Percentiles rank a stretch among this genome's conserved stretches.
These are phyloP conservation scores for Drosophila cyrtoloma DNA, from an alignment of 2,888 invertebrate species.

Conservation along the genomic window DNA sequence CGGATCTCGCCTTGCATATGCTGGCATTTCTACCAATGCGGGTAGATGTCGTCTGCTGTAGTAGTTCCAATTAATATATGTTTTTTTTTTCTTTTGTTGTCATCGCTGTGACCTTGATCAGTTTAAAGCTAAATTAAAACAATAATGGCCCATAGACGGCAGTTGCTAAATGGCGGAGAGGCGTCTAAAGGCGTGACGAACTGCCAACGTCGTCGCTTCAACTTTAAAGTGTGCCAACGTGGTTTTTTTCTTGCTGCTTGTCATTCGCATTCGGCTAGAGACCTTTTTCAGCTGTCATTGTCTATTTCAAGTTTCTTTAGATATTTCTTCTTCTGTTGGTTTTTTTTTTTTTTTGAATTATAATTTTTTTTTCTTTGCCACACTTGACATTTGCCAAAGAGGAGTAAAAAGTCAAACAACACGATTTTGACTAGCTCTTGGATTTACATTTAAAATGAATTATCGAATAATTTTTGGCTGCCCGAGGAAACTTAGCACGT, in stretches of 20 bases:
- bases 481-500: constrained; percentile 55
- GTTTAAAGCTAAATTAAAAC: constrained; percentile 68
- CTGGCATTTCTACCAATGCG: constrained; percentile 30
- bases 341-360: not conserved
- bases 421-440: constrained; percentile 37
- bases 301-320: constrained; percentile 61
- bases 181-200: constrained; percentile 76
- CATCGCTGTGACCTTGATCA: constrained; percentile 63
- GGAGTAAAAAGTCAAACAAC: constrained; percentile 47
- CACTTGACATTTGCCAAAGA: constrained; percentile 70
- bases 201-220: constrained; percentile 63
- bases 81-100: constrained; percentile 32
- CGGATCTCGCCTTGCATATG: constrained; percentile 19
- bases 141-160: constrained; percentile 64
- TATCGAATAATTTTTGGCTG: constrained; percentile 41
- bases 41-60: constrained; percentile 36
- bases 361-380: constrained; percentile 43
- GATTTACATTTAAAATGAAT: constrained; percentile 68
- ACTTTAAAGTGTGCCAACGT: constrained; percentile 69
- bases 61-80: constrained; percentile 64
- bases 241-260: constrained; percentile 29
- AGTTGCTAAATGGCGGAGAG: constrained; percentile 58
- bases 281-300: constrained; percentile 71
- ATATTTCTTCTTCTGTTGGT: constrained; percentile 22
- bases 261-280: constrained; percentile 54